Base-by-base conservation (phyloP, 53 echinoderm and acorn worm genomes). In the Paracentrotus lividus region DNA sequence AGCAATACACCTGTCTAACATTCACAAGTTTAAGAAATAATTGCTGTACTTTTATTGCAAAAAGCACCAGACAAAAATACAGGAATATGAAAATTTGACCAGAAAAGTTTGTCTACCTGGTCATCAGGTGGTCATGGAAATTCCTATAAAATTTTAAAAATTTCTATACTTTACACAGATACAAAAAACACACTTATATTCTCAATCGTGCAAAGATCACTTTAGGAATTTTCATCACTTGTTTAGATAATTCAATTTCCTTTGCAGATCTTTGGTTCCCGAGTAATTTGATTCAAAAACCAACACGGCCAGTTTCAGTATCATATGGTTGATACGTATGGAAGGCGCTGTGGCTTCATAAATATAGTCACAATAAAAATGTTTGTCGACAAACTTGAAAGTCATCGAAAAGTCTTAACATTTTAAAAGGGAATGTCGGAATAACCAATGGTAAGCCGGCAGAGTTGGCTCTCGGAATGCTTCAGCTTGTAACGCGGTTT, bases 401-500 rank as follows among this genome's bases (percentile, higher is more conserved):
- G 38, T 75, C 75, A 75, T 75, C 18, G 3, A 75, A 13, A 36
- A 75, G 12, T 81, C 44, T 81, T 0, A 26, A n/a, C 26, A 14
- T 27, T 81, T n/a, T 0, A 78, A 47, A 78, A 6, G 5, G n/a
- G 10, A 26, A n/a, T n/a, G n/a, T n/a, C n/a, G 81, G 33, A 81
- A 44, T 26, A 1, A 6, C 47, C 4, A 27, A 31, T 6, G 4
- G 0, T 44, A 44, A 4, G 7, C 43, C 77, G 43, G 5, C 81
- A 40, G 38, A 21, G 76, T 76, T 42, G 38, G 42, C 21, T 20
- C 76, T 23, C 1, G 76, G 13, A 42, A 4, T 3, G 44, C n/a
- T 78, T 78, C 45, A 24, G 81, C 45, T 18, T 72, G 38, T 36
- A 72, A 6, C 47, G 81, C 26, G 81, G 81, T 81, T 44, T 77